phyloP scores from a whole-genome alignment of 2,888 invertebrate genomes.

The Clivina fossor region DNA sequence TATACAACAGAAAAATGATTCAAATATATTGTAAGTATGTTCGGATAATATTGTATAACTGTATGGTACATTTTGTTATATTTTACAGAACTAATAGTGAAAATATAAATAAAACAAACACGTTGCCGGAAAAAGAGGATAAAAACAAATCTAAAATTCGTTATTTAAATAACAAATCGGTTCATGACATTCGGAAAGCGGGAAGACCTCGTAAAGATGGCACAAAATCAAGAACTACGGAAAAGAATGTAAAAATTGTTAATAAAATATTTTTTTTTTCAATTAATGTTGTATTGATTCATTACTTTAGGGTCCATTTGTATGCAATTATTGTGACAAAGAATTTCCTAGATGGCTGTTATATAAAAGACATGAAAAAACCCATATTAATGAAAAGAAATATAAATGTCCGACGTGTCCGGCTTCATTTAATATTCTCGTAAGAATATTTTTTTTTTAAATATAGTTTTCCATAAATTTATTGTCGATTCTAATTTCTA shows the following conservation, averaged over 20 bases:
- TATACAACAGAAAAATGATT: slow-evolving; percentile 11
- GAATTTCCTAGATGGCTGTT: slow-evolving; percentile 43
- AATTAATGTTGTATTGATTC: background rate
- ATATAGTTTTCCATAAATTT: slow-evolving; percentile 1
- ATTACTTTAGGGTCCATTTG: slow-evolving; percentile 34
- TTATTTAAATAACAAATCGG: slow-evolving; percentile 14
- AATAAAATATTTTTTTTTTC: background rate
- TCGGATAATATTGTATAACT: no score
- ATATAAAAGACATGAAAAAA: slow-evolving; percentile 47
- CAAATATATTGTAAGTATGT: slow-evolving; percentile 4
- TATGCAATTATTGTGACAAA: slow-evolving; percentile 46
- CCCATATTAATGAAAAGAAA: slow-evolving; percentile 47
- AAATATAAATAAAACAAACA: slow-evolving; percentile 7
- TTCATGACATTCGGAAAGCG: slow-evolving; percentile 12
- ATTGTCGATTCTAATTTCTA: slow-evolving; percentile 46
- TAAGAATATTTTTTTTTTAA: slow-evolving; percentile 4
- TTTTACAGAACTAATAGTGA: background rate
- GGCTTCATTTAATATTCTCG: slow-evolving; percentile 36
- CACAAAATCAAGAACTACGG: slow-evolving; percentile 4
- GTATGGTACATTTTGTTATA: background rate
- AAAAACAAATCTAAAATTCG: slow-evolving; percentile 16
- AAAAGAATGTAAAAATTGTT: slow-evolving; percentile 18
- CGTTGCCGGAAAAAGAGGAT: background rate
- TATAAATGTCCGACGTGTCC: slow-evolving; percentile 49
- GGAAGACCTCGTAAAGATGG: slow-evolving; percentile 22